Conservation (phyloP, 2,113 vertebrate species). For the Siphamia tubifer region DNA sequence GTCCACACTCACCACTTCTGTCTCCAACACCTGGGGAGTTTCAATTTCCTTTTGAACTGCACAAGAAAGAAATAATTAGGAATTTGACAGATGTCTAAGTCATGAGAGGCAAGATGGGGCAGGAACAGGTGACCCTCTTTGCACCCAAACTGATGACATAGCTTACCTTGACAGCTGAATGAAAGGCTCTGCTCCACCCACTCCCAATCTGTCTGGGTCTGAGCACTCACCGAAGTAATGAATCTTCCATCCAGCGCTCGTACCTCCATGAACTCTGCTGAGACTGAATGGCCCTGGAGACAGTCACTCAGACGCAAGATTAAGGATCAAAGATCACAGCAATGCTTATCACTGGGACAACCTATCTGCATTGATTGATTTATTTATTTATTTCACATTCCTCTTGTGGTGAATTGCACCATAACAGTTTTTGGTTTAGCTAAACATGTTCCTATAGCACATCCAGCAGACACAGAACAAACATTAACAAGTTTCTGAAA, state of each 20-base stretch:
- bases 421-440: too few species aligned
- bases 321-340: not conserved
- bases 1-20: conserved; percentile 12
- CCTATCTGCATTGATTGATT: too few species aligned
- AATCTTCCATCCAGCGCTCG: conserved; percentile 43
- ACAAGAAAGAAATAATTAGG: conserved; percentile 60
- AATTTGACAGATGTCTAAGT: conserved; percentile 67
- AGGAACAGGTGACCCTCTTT: conserved; percentile 54
- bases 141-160: conserved; percentile 57
- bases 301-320: not conserved
- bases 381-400: too few species aligned
- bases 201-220: conserved; percentile 65
- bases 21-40: conserved; percentile 13
- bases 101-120: conserved; percentile 43
- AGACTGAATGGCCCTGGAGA: not conserved
- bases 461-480: too few species aligned
- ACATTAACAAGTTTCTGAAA: too few species aligned
- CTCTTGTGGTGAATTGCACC: too few species aligned
- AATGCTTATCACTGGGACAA: not conserved
- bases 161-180: conserved; percentile 67
- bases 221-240: conserved; percentile 52
- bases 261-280: conserved; percentile 37
- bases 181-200: conserved; percentile 56
- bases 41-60: conserved; percentile 59
- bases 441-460: too few species aligned